phyloP scores from a whole-genome alignment of 2,888 invertebrate species.

The Perizoma flavofasciatum region DNA sequence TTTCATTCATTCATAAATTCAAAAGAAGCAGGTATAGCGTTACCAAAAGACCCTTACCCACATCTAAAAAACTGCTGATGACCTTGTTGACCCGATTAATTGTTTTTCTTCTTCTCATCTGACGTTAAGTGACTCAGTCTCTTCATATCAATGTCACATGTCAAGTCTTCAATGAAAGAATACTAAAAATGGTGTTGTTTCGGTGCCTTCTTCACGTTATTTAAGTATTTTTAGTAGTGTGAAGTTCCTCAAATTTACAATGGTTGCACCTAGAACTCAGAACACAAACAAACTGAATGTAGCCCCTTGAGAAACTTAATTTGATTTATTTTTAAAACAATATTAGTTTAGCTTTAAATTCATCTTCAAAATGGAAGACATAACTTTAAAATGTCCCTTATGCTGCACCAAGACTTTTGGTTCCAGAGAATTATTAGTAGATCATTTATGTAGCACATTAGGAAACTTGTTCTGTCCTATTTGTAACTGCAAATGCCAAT shows the following conservation, averaged over 20 bases:
- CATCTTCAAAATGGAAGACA: constrained; percentile 76
- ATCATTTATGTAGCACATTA: constrained; percentile 76
- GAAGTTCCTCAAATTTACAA: constrained; percentile 75
- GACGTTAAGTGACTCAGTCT: no score
- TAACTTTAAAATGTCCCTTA: constrained; percentile 83
- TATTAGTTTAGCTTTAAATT: constrained; percentile 24
- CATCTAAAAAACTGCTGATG: no score
- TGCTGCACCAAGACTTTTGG: constrained; percentile 86
- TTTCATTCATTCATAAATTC: no score
- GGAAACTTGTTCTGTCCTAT: constrained; percentile 84
- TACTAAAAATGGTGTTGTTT: constrained; percentile 40
- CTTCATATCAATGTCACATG: no score
- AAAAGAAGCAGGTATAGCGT: no score
- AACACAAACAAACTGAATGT: constrained; percentile 61
- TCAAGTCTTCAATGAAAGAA: no score
- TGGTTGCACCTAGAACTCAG: constrained; percentile 67
- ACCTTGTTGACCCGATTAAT: no score
- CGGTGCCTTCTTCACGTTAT: constrained; percentile 63
- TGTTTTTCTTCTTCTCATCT: no score
- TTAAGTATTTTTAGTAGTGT: constrained; percentile 58
- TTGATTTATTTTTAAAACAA: constrained; percentile 16
- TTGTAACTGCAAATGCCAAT: constrained; percentile 81
- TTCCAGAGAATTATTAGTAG: constrained; percentile 79
- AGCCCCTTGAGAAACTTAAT: constrained; percentile 35
- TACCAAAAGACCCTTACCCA: no score